phyloP scores from a whole-genome alignment of 2,888 invertebrate genomes.

The Amphiduros pacificus region DNA sequence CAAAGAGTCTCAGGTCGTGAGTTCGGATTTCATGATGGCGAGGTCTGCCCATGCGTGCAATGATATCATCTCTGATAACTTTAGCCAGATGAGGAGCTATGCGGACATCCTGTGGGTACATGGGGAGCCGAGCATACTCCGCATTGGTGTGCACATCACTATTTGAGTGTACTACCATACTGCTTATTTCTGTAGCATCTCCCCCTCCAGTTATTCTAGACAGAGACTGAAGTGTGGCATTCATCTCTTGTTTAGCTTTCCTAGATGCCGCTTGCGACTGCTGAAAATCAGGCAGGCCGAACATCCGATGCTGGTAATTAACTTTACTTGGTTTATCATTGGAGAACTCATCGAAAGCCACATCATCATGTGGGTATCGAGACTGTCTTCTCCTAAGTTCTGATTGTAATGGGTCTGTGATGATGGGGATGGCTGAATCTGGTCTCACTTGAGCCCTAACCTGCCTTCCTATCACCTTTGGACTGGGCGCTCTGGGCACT shows the following conservation, averaged over 20 bases:
- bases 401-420: too few relatives aligned
- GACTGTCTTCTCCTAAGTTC: too few relatives aligned
- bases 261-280: not conserved
- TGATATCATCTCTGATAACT: conserved; percentile 45
- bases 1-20: conserved; percentile 41
- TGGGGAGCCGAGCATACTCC: conserved; percentile 40
- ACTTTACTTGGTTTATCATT: too few relatives aligned
- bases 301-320: not conserved
- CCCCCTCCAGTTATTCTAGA: not conserved
- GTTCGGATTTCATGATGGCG: conserved; percentile 42
- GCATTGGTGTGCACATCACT: conserved; percentile 36
- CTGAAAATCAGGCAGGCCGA: not conserved
- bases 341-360: too few relatives aligned
- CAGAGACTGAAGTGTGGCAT: not conserved
- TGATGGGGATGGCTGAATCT: not conserved
- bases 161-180: not conserved
- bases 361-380: not conserved
- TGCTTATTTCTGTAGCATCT: not conserved
- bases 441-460: not conserved
- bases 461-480: not conserved
- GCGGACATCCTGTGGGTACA: conserved; percentile 44
- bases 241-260: not conserved
- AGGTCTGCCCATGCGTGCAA: conserved; percentile 48
- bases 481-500: not conserved
- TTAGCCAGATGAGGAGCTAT: conserved; percentile 47